phyloP scores from a whole-genome alignment of 2,113 vertebrate genomes.

The Ploceus nigricollis region DNA sequence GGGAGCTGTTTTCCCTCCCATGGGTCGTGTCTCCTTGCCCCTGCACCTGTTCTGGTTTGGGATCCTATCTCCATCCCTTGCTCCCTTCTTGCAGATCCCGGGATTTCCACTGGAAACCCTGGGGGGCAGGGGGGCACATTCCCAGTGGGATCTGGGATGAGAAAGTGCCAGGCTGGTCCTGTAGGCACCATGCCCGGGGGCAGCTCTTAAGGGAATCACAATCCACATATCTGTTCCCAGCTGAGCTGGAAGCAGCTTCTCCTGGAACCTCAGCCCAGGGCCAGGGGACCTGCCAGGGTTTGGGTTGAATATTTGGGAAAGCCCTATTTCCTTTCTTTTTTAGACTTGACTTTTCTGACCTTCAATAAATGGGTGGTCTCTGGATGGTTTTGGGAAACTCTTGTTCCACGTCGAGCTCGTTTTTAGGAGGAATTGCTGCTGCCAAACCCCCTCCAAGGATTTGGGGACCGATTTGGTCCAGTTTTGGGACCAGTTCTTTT shows the following conservation, averaged over 20 bases:
- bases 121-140: accelerated
- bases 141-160: background rate
- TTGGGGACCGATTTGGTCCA: background rate
- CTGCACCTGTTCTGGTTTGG: background rate
- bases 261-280: background rate
- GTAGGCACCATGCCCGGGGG: accelerated
- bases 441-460: accelerated
- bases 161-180: background rate
- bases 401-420: background rate
- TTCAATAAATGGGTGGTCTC: conserved; percentile 10
- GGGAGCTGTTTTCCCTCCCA: background rate
- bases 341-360: background rate
- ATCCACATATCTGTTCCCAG: background rate
- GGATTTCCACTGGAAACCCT: background rate
- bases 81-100: background rate
- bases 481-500: background rate
- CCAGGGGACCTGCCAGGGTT: background rate
- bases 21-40: accelerated
- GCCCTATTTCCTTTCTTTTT: background rate
- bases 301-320: background rate
- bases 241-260: background rate
- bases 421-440: background rate
- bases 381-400: background rate
- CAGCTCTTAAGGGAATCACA: background rate
- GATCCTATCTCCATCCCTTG: accelerated